A percentile compares a stretch with the other conserved stretches of the same genome.
phyloP scores from a whole-genome alignment of 1,140 invertebrate species.

The Stratiolaelaps scimitus region DNA sequence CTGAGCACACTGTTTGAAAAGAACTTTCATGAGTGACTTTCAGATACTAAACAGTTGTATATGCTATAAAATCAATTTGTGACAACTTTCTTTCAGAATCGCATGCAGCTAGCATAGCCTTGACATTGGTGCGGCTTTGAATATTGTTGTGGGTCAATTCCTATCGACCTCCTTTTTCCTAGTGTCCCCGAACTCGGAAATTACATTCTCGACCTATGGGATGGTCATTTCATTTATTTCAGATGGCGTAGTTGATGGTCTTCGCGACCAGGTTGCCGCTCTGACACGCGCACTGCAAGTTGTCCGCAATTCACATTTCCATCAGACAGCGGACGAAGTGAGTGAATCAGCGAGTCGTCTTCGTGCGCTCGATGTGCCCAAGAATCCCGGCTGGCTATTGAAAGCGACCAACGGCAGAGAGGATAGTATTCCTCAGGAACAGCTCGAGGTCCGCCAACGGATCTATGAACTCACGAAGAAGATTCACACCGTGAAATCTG shows the following conservation, averaged over 20 bases:
- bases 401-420: constrained; percentile 22
- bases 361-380: not conserved
- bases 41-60: not conserved
- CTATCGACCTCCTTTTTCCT: too few relatives aligned
- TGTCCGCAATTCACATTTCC: not conserved
- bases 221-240: not conserved
- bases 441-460: not conserved
- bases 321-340: not conserved
- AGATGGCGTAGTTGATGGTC: not conserved
- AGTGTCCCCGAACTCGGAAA: too few relatives aligned
- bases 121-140: not conserved
- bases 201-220: too few relatives aligned
- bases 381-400: constrained; percentile 27
- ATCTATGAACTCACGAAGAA: constrained; percentile 15
- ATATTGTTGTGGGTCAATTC: too few relatives aligned
- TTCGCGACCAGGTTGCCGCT: not conserved
- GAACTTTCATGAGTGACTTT: not conserved
- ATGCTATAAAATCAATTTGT: not conserved
- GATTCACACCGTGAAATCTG: not conserved
- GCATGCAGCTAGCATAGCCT: not conserved
- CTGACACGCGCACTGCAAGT: not conserved
- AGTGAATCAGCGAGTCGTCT: not conserved
- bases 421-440: constrained; percentile 9
- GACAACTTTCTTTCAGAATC: constrained; percentile 1
- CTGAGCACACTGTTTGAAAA: too few relatives aligned